These are phyloP conservation scores for Numenius arquata DNA, from an alignment of 2,113 vertebrate species.

Conservation along the genomic window DNA sequence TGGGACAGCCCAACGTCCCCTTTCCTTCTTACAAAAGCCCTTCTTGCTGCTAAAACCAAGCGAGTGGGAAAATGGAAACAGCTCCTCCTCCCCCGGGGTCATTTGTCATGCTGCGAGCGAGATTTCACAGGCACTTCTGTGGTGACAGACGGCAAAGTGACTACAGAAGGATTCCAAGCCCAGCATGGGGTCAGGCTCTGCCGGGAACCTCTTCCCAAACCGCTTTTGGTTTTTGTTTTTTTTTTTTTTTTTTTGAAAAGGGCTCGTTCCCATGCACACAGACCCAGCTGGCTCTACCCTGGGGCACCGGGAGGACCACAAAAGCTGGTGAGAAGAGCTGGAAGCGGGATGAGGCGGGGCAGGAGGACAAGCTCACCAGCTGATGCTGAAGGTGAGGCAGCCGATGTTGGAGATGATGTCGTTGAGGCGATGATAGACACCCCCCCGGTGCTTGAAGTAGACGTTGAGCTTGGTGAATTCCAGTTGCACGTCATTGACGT, in stretches of 20 bases:
- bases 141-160: not conserved
- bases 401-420: conserved; percentile 84
- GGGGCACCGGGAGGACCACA: fast-evolving
- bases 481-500: conserved; percentile 89
- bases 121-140: not conserved
- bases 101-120: not conserved
- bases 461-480: conserved; percentile 97
- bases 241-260: not conserved
- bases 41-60: not conserved
- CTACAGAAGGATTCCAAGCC: conserved; percentile 42
- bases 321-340: not conserved
- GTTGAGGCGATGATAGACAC: conserved; percentile 79
- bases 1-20: not conserved
- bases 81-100: not conserved
- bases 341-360: not conserved
- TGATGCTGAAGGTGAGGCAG: conserved; percentile 87
- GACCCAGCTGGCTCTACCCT: not conserved
- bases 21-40: not conserved
- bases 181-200: conserved; percentile 25
- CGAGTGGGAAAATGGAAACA: not conserved
- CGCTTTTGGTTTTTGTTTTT: no score
- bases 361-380: conserved; percentile 78
- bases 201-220: not conserved
- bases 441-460: conserved; percentile 90
- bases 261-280: not conserved